Percentiles rank a stretch among this genome's conserved stretches.
Conservation (phyloP, 2,113 vertebrate species). For the Hippocampus mohnikei region DNA sequence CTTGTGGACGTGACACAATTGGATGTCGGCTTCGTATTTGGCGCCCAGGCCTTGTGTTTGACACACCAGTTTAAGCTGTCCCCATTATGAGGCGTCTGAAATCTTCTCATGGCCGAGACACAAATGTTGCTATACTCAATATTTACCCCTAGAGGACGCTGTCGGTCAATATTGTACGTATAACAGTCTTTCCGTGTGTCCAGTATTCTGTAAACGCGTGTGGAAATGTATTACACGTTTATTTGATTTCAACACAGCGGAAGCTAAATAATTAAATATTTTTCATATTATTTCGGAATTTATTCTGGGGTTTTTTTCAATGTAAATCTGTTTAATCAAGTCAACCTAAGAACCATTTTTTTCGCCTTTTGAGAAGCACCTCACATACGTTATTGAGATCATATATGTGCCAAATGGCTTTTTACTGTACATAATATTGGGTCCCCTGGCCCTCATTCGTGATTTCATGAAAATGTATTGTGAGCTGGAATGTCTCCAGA, state of each 20-base stretch:
- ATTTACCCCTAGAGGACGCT: conserved; percentile 40
- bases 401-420: not conserved
- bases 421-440: not conserved
- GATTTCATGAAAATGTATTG: conserved; percentile 35
- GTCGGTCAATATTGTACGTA: conserved; percentile 1
- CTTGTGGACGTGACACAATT: not conserved
- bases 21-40: not conserved
- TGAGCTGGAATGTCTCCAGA: conserved; percentile 58
- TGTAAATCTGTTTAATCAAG: not conserved
- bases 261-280: not conserved
- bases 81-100: not conserved
- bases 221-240: not conserved
- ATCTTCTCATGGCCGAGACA: not conserved
- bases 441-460: conserved; percentile 5
- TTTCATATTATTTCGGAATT: not conserved
- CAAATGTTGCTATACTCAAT: not conserved
- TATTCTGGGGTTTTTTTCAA: not conserved
- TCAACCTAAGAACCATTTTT: not conserved
- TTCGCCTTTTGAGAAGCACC: not conserved
- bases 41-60: not conserved
- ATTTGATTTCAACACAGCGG: not conserved
- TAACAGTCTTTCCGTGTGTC: not conserved
- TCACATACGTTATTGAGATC: not conserved
- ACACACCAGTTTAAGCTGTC: not conserved
- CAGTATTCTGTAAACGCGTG: not conserved